Evolutionary conservation across 2,888 invertebrate genomes (phyloP), one percentile per base, ranked within the genome.

Genomic region (Ashinkailepas kermadecensis): DNA sequence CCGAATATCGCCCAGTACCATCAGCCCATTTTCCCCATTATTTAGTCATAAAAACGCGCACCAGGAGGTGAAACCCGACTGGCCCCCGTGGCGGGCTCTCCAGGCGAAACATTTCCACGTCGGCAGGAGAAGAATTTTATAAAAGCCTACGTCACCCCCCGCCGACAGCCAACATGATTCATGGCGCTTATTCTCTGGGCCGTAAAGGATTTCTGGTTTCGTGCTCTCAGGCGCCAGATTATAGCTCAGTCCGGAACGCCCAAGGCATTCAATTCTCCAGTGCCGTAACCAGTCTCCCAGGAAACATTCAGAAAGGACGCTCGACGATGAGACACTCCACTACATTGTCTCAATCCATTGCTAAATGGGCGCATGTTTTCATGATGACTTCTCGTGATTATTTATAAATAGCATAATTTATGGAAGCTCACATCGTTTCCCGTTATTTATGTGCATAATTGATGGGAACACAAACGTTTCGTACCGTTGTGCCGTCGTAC

Each of bases 11-110:
- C 39, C 39, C 39, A 39, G 39, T 4, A 39, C 39, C 39, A 39
- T 39, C 39, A 39, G 39, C 39, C 39, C 39, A 39, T 39, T 21
- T 56, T 23, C 11, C 56, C 74, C 74, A 74, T 74, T 74, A 74
- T 74, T 74, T 74, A 74, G 74, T 74, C 74, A 74, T 74, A 74
- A 74, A 70, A 74, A 56, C 74, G 21, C 56, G 74, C 74, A 54
- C 54, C 74, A 56, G 74, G 70, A 56, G 56, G 54, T 12, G 15
- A 56, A 54, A 54, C 9, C 18, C 74, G 15, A 56, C 21, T 0
- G 74, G 8, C 9, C 21, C 74, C 74, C 56, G 56, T 21, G 21
- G 74, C 4, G 56, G 56, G 0, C 74, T 18, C 74, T 21, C 56
- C 74, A 10, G 74, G 74, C 56, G 74, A 54, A 18, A 15, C 74